A percentile compares a stretch with the other conserved stretches of the same genome.
These are phyloP conservation scores for Pelobates cultripes DNA, from an alignment of 2,797 vertebrate genomes.

Conservation along the genomic window DNA sequence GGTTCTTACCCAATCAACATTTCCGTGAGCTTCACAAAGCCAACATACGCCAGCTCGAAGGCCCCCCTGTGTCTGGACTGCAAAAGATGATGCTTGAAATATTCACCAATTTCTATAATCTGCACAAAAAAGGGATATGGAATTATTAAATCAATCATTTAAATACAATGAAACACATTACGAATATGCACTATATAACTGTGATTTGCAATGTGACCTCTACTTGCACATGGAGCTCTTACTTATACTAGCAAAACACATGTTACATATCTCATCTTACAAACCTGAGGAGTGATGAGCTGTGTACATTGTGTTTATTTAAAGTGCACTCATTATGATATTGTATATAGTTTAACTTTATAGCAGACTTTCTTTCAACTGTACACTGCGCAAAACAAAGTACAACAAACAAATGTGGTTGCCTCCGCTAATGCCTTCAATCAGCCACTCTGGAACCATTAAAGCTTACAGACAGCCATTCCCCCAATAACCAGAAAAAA, in stretches of 20 bases:
- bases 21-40: constrained; percentile 91
- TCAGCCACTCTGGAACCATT: no score
- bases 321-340: no score
- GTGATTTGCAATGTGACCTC: not conserved
- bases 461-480: no score
- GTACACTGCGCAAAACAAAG: no score
- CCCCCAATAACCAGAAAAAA: no score
- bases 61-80: constrained; percentile 95
- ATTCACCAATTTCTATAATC: constrained; percentile 89
- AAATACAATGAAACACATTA: not conserved
- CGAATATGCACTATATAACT: not conserved
- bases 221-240: not conserved
- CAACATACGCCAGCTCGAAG: constrained; percentile 95
- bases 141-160: not conserved
- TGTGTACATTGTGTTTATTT: no score
- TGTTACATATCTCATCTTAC: no score
- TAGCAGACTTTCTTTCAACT: no score
- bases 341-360: no score
- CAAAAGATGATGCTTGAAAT: constrained; percentile 93
- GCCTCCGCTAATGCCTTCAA: no score
- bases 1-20: constrained; percentile 86
- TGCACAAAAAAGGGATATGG: constrained; percentile 61
- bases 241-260: not conserved
- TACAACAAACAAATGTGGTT: no score
- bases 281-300: no score